A percentile compares a stretch with the other conserved stretches of the same genome.
Conservation (phyloP, 2,888 invertebrate species). For the Amphipyra berbera region DNA sequence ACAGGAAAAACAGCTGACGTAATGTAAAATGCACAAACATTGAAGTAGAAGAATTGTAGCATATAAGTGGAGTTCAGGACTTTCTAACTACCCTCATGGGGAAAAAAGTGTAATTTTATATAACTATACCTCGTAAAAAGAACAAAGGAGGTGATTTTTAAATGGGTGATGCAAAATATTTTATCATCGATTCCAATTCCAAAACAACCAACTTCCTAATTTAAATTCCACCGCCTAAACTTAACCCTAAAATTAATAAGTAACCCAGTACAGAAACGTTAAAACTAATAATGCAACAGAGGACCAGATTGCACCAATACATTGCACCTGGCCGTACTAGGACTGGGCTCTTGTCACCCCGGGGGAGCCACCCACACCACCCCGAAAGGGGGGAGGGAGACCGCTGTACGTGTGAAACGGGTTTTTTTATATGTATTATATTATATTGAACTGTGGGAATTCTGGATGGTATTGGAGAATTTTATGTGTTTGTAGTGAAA, state of each 20-base stretch:
- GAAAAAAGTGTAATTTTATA: no score
- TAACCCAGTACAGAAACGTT: slow-evolving; percentile 55
- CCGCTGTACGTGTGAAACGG: slow-evolving; percentile 76
- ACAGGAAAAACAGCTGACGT: no score
- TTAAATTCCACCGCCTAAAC: slow-evolving; percentile 23
- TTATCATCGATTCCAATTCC: no score
- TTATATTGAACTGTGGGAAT: slow-evolving; percentile 58
- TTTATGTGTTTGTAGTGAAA: slow-evolving; percentile 28
- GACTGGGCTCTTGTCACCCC: slow-evolving; percentile 71
- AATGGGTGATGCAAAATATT: no score
- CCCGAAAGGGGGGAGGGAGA: slow-evolving; percentile 55
- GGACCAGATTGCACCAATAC: slow-evolving; percentile 81
- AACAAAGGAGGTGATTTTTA: no score
- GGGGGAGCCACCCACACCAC: slow-evolving; percentile 52
- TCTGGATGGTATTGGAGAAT: slow-evolving; percentile 51
- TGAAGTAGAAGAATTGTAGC: no score
- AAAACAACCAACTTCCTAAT: neutral
- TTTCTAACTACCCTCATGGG: no score
- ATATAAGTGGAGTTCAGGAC: no score
- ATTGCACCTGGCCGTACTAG: slow-evolving; percentile 76
- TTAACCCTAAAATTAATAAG: slow-evolving; percentile 61
- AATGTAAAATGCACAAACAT: no score
- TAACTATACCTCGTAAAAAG: no score
- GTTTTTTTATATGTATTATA: slow-evolving; percentile 77
- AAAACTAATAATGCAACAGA: slow-evolving; percentile 76